A percentile compares a stretch with the other conserved stretches of the same genome.
These are phyloP conservation scores for Ranitomeya imitator DNA, from an alignment of 2,113 vertebrate genomes.

Conservation along the genomic window DNA sequence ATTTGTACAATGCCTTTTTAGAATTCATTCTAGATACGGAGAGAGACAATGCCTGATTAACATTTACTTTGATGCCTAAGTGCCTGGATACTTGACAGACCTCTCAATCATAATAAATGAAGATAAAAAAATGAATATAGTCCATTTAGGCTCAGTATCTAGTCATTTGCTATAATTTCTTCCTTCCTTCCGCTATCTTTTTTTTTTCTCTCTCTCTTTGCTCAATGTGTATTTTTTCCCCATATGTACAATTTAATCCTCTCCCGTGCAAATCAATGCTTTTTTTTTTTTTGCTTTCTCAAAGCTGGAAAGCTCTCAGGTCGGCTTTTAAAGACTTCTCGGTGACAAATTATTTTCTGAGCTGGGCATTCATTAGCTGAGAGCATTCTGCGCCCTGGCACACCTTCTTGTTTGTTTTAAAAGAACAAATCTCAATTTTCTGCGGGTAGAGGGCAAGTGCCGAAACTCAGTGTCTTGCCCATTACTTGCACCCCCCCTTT, in stretches of 20 bases:
- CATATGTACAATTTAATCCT: conserved; percentile 47
- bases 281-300: neutral
- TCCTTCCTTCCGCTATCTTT: conserved; percentile 32
- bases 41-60: neutral
- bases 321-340: conserved; percentile 50
- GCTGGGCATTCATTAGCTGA: conserved; percentile 52
- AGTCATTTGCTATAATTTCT: conserved; percentile 51
- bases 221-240: conserved; percentile 34
- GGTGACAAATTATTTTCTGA: conserved; percentile 56
- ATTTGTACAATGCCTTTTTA: neutral
- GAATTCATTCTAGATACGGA: neutral
- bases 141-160: conserved; percentile 40
- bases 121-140: conserved; percentile 32
- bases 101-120: conserved; percentile 52
- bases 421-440: conserved; percentile 47
- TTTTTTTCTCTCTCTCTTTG: conserved; percentile 13
- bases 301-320: conserved; percentile 50
- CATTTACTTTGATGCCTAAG: conserved; percentile 23
- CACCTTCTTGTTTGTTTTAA: conserved; percentile 55
- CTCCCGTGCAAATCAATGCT: conserved; percentile 50
- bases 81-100: conserved; percentile 27
- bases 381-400: conserved; percentile 52
- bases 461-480: conserved; percentile 27
- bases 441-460: conserved; percentile 41
- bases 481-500: neutral